These are phyloP conservation scores for Noctua janthe DNA, from an alignment of 2,888 invertebrate species.

Conservation along the genomic window DNA sequence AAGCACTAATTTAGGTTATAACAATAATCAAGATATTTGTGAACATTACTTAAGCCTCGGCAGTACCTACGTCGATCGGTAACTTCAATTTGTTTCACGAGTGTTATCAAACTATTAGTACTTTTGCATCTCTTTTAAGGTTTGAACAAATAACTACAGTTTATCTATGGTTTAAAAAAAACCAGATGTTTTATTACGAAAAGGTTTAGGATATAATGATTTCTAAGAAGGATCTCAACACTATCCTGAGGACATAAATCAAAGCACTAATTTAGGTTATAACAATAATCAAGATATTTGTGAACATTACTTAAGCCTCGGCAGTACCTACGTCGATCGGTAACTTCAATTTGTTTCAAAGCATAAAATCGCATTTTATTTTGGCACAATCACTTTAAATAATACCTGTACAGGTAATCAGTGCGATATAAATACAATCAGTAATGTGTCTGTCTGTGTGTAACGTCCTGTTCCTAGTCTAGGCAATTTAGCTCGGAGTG, in stretches of 20 bases:
- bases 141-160: no score
- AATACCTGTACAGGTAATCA: background rate
- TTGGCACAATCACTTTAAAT: background rate
- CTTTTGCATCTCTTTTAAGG: background rate
- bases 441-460: conserved; percentile 4
- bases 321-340: background rate
- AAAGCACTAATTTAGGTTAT: background rate
- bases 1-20: background rate
- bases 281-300: background rate
- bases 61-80: background rate
- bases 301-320: background rate
- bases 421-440: background rate
- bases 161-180: background rate
- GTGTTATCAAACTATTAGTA: background rate
- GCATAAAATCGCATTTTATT: background rate
- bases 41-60: background rate
- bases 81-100: background rate
- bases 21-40: background rate
- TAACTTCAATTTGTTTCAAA: background rate
- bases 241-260: background rate
- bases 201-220: background rate
- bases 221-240: background rate
- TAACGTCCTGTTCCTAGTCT: conserved; percentile 11
- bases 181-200: background rate
- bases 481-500: conserved; percentile 7